Base-by-base conservation (phyloP, 1,140 invertebrate species). In the Drosophila erecta region DNA sequence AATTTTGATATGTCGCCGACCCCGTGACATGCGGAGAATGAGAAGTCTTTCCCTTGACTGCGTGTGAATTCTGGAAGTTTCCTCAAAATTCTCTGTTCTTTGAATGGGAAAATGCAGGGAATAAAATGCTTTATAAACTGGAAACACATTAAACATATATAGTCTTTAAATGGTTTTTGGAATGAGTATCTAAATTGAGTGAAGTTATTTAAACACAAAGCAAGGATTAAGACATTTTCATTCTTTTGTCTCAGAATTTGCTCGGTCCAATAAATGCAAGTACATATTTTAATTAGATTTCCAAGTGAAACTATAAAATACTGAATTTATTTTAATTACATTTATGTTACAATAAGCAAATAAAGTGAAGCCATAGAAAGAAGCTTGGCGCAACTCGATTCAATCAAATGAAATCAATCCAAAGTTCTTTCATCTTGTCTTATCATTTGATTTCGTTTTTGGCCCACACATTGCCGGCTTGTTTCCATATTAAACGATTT, bases 1-100 rank as follows among this genome's bases (percentile, higher is more conserved):
- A 44, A 30, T 46, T 64, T 64, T 60, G 30, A 64, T 64, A 59
- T 59, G 60, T 57, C 38, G 11, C 47, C n/a, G 33, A 49, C 1
- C 12, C 33, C 30, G 17, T 55, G 54, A 60, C 62, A 65, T 22
- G 62, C 56, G 24, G 57, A 15, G 56, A 66, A 41, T n/a, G 30
- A 12, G 14, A 40, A 24, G 24, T 4, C 24, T 5, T 35, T 30
- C 24, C 4, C 58, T 27, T 20, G 37, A 33, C 54, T 15, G 53
- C 59, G 53, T 61, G 59, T 15, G 59, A 61, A 41, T 15, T 4
- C 27, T 40, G 10, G 5, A 17, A 12, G 47, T 20, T 50, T 50
- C 27, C 15, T 15, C 46, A 49, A 49, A 47, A 38, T n/a, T 27
- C 2, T 50, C 11, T 5, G 1, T 14, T 22, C 27, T 24, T 24